Base-by-base conservation (phyloP, 2,888 invertebrate genomes). In the Phengaris alcon region DNA sequence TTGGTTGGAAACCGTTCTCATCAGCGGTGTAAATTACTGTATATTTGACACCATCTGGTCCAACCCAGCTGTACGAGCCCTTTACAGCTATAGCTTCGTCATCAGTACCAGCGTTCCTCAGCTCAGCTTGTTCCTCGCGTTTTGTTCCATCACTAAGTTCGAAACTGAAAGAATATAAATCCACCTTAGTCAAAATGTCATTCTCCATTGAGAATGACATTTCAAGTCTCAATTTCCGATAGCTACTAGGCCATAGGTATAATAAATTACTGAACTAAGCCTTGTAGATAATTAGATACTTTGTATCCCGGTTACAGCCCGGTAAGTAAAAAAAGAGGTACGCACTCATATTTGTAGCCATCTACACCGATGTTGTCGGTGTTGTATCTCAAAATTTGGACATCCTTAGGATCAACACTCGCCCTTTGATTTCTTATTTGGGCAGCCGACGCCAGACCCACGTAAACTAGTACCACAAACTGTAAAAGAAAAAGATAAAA, bases 121-220 rank as follows among this genome's bases (percentile, higher is more conserved):
- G 81, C 76, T 90, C 86, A 0, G 94, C 95, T 75, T 89, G 82
- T 84, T 95, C 95, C 35, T 90, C 85, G 44, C 88, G 90, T 57
- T 84, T 88, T 10, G 90, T 88, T 35, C 95, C 94, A 82, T 95
- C 94, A 76, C 91, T 93, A 82, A 93, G 94, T 80, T 93, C 94
- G 78, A 82, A 90, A n/a, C 94, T 94, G 82, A 35, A 79, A 79
- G 46, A 51, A n/a, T 35, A 6, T 6, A 2, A 64, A 12, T 64
- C 6, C 9, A 55, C 44, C 15, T 64, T 52, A 69, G 7, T 72
- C 52, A 22, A 68, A 54, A 59, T 64, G 48, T 22, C 22, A 1
- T 22, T 22, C 22, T 22, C 22, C n/a, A n/a, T n/a, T n/a, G n/a
- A n/a, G n/a, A 22, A 22, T 22, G 22, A n/a, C n/a, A n/a, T n/a